Evolutionary conservation across 1,140 invertebrate genomes (phyloP).

Genomic region (Artemia franciscana): DNA sequence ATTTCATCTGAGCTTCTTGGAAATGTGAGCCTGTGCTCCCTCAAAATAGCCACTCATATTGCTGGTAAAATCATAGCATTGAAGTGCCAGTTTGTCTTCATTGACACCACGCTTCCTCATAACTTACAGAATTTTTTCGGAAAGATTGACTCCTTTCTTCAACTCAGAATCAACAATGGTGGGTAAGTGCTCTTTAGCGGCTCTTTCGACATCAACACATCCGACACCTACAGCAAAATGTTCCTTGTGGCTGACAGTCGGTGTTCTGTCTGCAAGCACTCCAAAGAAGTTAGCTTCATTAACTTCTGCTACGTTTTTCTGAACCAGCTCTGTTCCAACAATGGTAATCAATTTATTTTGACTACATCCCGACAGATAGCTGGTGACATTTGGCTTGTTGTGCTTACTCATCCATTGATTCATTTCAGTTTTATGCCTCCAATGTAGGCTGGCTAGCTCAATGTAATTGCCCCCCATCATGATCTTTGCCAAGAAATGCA

Average conservation of each 20-base stretch:
- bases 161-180: too few species aligned
- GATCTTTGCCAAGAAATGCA: not conserved
- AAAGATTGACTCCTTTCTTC: too few species aligned
- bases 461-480: not conserved
- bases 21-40: too few species aligned
- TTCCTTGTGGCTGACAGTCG: conserved; percentile 1
- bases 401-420: not conserved
- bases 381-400: too few species aligned
- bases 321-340: not conserved
- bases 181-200: not conserved
- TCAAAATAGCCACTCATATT: not conserved
- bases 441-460: not conserved
- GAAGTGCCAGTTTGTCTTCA: not conserved
- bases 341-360: too few species aligned
- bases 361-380: too few species aligned
- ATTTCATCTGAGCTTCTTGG: not conserved
- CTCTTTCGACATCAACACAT: not conserved
- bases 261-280: too few species aligned
- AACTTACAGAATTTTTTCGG: too few species aligned
- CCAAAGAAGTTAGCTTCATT: too few species aligned
- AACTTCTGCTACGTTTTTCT: too few species aligned
- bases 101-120: too few species aligned
- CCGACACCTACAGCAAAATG: not conserved
- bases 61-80: not conserved
- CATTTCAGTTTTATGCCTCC: not conserved